phyloP scores from a whole-genome alignment of 2,888 invertebrate species.

The Agrotis exclamationis region DNA sequence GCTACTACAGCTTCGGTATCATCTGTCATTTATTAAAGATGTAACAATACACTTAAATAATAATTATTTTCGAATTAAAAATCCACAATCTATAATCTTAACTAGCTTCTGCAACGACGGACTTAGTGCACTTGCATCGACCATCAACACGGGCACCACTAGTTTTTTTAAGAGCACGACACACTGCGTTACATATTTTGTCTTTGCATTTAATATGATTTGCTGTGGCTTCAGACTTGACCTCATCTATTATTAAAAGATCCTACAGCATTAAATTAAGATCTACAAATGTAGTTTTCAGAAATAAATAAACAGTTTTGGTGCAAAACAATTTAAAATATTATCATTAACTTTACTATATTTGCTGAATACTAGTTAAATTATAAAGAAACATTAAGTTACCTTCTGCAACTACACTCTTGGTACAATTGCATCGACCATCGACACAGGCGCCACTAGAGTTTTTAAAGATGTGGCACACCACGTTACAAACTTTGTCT shows the following conservation, averaged over 20 bases:
- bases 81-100: too few species aligned
- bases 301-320: too few species aligned
- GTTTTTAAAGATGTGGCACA: slow-evolving; percentile 14
- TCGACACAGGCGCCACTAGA: slow-evolving; percentile 28
- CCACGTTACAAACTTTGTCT: slow-evolving; percentile 10
- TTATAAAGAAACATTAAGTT: too few species aligned
- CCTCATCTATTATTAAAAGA: slow-evolving; percentile 14
- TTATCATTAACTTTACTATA: not conserved
- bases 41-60: too few species aligned
- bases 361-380: not conserved
- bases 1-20: not conserved
- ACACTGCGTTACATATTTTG: slow-evolving; percentile 16
- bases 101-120: not conserved
- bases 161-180: slow-evolving; percentile 8
- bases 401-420: not conserved
- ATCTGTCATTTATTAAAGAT: too few species aligned
- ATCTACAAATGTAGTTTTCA: too few species aligned
- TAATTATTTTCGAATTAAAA: too few species aligned
- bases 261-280: too few species aligned
- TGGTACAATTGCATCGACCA: slow-evolving; percentile 45
- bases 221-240: not conserved
- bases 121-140: slow-evolving; percentile 43
- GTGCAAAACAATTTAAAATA: too few species aligned
- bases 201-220: slow-evolving; percentile 1
- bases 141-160: slow-evolving; percentile 31